phyloP scores from a whole-genome alignment of 2,113 vertebrate genomes.

The Heliornis fulica region DNA sequence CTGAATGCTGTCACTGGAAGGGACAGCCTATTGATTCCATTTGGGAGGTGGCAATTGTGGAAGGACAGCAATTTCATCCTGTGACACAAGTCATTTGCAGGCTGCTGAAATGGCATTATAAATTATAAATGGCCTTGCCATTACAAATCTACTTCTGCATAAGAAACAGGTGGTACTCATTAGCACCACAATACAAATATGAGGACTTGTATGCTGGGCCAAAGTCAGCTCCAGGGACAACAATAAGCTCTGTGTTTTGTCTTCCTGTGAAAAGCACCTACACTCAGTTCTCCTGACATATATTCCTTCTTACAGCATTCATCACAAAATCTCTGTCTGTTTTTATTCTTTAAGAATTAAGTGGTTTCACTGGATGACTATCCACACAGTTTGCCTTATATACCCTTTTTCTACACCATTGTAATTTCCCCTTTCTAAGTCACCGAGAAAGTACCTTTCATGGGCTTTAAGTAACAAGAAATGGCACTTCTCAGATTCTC shows the following conservation, averaged over 20 bases:
- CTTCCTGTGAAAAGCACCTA: background rate
- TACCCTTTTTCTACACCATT: background rate
- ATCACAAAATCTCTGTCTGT: background rate
- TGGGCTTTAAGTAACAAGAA: background rate
- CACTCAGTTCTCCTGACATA: background rate
- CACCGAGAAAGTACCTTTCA: background rate
- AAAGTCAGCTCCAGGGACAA: background rate
- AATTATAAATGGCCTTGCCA: background rate
- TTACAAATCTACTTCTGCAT: background rate
- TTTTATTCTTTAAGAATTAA: constrained; percentile 22
- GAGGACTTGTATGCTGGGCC: background rate
- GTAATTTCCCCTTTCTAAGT: background rate
- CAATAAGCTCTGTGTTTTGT: background rate
- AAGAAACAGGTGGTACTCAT: background rate
- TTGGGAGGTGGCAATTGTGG: background rate
- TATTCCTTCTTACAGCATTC: background rate
- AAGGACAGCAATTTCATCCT: background rate
- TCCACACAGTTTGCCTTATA: constrained; percentile 30
- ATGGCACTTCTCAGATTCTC: background rate
- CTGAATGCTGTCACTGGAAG: background rate
- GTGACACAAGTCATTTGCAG: background rate
- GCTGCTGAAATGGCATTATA: background rate
- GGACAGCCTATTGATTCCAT: background rate
- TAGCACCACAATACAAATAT: background rate
- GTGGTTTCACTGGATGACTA: background rate